Evolutionary conservation across 2,888 invertebrate species (phyloP).

Genomic region (Dynastes maya): DNA sequence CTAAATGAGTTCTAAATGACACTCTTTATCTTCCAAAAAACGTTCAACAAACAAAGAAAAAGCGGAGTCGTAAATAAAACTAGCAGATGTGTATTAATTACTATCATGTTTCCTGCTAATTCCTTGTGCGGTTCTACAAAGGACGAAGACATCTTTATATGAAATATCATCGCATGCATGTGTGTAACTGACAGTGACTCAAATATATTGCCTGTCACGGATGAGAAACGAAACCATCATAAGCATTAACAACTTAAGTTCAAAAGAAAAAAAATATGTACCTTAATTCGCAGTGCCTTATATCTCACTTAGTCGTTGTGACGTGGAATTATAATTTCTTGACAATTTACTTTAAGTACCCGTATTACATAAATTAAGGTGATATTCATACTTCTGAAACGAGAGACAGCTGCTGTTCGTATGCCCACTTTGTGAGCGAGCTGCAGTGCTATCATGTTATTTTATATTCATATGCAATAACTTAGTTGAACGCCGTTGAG

Average conservation of each 20-base stretch:
- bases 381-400: conserved; percentile 20
- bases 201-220: conserved; percentile 36
- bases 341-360: conserved; percentile 37
- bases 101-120: conserved; percentile 13
- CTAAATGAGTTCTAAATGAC: no score
- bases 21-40: background rate
- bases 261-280: conserved; percentile 25
- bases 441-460: conserved; percentile 1
- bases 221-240: conserved; percentile 33
- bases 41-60: background rate
- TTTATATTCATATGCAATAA: background rate
- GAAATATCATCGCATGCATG: conserved; percentile 19
- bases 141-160: conserved; percentile 13
- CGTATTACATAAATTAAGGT: conserved; percentile 38
- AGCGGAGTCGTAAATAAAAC: background rate
- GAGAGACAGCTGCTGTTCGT: conserved; percentile 25
- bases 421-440: background rate
- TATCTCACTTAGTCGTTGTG: conserved; percentile 22
- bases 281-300: conserved; percentile 28
- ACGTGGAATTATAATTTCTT: conserved; percentile 28
- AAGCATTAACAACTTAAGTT: conserved; percentile 36
- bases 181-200: conserved; percentile 14
- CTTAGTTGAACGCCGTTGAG: background rate
- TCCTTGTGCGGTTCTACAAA: conserved; percentile 20
- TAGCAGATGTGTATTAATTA: conserved; percentile 28